Base-by-base conservation (phyloP, 2,797 vertebrate genomes). In the Odontamblyopus lacepedii region DNA sequence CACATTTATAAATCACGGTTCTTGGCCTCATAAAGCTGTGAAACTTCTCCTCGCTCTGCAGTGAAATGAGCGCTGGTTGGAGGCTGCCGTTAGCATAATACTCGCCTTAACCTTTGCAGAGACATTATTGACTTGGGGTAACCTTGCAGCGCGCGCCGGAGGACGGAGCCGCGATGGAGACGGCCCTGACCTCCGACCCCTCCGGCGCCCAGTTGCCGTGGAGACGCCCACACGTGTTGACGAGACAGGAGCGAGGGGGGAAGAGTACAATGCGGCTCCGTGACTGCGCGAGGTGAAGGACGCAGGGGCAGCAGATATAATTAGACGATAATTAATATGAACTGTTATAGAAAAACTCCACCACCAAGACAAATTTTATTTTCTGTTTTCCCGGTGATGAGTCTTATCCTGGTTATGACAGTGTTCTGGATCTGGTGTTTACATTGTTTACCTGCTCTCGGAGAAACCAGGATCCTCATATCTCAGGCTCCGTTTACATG, bases 191-290 rank as follows among this genome's bases (percentile, higher is more conserved):
- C 91, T 90, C 86, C 87, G 87, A 77, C 87, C 88, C 89, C 88
- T 88, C 86, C 79, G 78, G 85, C 87, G 85, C 88, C 88, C 80
- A 41, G 91, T 92, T 91, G 65, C 91, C 88, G 90, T 91, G 89
- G 91, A 73, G 87, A 93, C 80, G 75, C 76, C 19, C 75, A 75
- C 78, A 71, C 44, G 71, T 76, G 74, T 57, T 79, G 78, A 53
- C 66, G 69, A 76, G 76, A 9, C 13, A 3, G 41, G 44, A 48
- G 44, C 44, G 13, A 13, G 44, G 44, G 5, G 3, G 44, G 12
- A 44, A 15, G 41, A 15, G 44, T 44, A 44, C 44, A 16, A 74
- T 56, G 69, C n/a, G n/a, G 38, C 30, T 19, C 44, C 44, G n/a
- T 13, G 62, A 41, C 62, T 64, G 12, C 35, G 2, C 3, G 9